Percentiles rank a stretch among this genome's conserved stretches.
Evolutionary conservation across 2,888 invertebrate genomes (phyloP).

Genomic region (Pycnomerus fuliginosus): DNA sequence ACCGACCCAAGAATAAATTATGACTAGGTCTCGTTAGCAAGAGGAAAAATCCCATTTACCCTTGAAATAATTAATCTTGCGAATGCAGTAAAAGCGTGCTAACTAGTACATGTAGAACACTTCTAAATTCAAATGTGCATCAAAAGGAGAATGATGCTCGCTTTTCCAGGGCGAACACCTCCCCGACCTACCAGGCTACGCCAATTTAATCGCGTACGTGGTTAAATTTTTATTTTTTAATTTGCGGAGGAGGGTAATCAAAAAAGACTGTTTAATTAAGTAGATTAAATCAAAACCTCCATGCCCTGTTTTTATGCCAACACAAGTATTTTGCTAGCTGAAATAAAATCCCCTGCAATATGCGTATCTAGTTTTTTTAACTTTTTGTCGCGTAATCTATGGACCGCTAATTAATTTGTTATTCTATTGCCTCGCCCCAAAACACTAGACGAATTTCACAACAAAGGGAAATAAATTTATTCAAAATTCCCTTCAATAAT

Average conservation of each 20-base stretch:
- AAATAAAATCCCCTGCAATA: slow-evolving; percentile 9
- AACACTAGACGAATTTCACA: slow-evolving; percentile 11
- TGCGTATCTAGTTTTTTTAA: no score
- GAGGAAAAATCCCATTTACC: slow-evolving; percentile 5
- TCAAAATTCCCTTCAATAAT: slow-evolving; percentile 8
- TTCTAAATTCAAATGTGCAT: slow-evolving; percentile 12
- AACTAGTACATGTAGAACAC: slow-evolving; percentile 9
- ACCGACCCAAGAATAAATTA: slow-evolving; percentile 19
- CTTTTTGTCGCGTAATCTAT: slow-evolving; percentile 13
- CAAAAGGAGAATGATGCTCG: slow-evolving; percentile 12
- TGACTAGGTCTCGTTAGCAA: slow-evolving; percentile 1
- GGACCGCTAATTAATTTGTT: slow-evolving; percentile 17
- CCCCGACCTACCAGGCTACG: slow-evolving; percentile 13
- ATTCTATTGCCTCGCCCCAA: slow-evolving; percentile 11
- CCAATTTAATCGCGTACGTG: slow-evolving; percentile 23
- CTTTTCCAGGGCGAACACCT: slow-evolving; percentile 6
- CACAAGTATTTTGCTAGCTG: slow-evolving; percentile 15
- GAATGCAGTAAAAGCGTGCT: slow-evolving; percentile 13
- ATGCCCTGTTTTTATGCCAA: slow-evolving; percentile 15
- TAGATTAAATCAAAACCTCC: slow-evolving; percentile 22
- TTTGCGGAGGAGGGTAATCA: slow-evolving; percentile 23
- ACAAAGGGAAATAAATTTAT: slow-evolving; percentile 9
- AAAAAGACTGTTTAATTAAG: slow-evolving; percentile 24
- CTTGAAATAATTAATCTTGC: slow-evolving; percentile 8
- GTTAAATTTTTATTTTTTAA: slow-evolving; percentile 25